Conservation (phyloP, 2,797 vertebrate species). For the Cynopterus sphinx region DNA sequence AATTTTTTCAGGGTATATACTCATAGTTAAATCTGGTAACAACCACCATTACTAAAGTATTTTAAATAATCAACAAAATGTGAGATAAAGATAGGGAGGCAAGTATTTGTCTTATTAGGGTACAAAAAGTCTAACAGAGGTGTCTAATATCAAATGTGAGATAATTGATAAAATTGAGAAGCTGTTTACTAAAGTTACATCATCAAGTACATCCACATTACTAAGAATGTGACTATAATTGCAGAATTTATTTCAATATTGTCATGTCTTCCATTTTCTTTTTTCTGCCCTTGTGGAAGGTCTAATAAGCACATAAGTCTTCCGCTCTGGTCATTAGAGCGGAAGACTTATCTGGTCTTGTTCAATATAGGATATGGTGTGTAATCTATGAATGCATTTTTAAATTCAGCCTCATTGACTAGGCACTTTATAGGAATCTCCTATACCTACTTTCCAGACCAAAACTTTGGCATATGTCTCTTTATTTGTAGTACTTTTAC, state of each 20-base stretch:
- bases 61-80: neutral
- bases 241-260: neutral
- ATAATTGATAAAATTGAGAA: neutral
- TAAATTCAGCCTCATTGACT: neutral
- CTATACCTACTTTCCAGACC: neutral
- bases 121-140: conserved; percentile 33
- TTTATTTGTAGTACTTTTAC: neutral
- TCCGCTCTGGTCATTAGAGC: neutral
- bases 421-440: neutral
- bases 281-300: neutral
- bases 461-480: neutral
- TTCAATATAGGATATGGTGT: neutral
- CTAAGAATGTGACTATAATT: conserved; percentile 22
- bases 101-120: conserved; percentile 55
- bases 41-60: conserved; percentile 55
- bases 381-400: neutral
- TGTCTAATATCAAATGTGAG: neutral
- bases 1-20: conserved; percentile 41
- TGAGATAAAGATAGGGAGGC: conserved; percentile 23
- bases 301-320: neutral
- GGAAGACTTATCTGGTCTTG: too few species aligned
- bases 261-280: neutral
- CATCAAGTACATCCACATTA: neutral
- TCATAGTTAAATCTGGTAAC: neutral
- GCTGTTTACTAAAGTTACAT: neutral